Conservation (phyloP, 2,797 vertebrate genomes). For the Eospalax fontanierii region DNA sequence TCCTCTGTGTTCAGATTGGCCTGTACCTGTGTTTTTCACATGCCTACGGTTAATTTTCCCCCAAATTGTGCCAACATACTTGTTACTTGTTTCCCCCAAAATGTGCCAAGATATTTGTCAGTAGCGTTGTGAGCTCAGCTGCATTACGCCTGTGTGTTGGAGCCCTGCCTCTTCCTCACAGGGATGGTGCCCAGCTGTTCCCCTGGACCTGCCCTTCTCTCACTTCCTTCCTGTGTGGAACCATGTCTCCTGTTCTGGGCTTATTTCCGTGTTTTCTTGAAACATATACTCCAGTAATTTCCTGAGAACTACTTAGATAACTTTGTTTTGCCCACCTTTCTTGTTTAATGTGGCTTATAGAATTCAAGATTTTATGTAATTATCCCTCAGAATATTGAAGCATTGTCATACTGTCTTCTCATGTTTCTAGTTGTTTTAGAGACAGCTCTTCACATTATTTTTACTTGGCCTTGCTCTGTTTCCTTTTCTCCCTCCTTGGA, state of each 20-base stretch:
- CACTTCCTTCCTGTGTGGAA: not conserved
- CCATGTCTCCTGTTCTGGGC: not conserved
- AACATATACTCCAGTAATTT: not conserved
- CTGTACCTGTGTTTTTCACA: not conserved
- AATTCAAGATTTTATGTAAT: constrained; percentile 38
- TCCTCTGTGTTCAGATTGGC: not conserved
- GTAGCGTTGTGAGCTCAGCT: not conserved
- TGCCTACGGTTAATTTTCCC: not conserved
- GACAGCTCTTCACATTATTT: not conserved
- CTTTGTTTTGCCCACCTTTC: not conserved
- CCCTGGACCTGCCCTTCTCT: not conserved
- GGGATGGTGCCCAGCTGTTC: not conserved
- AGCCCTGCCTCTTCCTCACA: not conserved
- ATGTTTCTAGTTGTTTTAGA: not conserved
- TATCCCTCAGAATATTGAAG: constrained; percentile 2
- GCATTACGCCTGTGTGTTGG: not conserved
- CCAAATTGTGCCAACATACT: not conserved
- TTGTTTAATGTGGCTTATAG: not conserved
- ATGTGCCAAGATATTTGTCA: not conserved
- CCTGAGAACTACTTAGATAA: constrained; percentile 39
- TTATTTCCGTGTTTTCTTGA: not conserved
- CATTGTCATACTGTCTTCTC: not conserved
- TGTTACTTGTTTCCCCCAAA: not conserved
- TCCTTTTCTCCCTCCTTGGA: not conserved
- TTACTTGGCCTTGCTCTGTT: not conserved